Base-by-base conservation (phyloP, 1,140 invertebrate genomes). In the Saxidomus purpurata region DNA sequence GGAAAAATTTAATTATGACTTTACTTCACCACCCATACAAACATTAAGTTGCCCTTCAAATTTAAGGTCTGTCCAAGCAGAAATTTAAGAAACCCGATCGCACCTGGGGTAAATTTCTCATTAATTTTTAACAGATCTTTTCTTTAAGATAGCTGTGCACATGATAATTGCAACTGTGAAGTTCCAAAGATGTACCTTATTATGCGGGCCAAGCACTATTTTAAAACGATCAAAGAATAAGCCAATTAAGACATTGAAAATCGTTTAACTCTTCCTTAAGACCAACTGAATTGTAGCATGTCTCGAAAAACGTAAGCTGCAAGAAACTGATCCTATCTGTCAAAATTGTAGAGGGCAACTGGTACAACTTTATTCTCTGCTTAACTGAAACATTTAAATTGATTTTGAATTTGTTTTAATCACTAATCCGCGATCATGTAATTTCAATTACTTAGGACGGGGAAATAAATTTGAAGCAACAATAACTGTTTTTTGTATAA, bases 121-220 rank as follows among this genome's bases (percentile, higher is more conserved):
- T 87, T 87, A 87, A 87, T 79, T 87, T 87, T 63, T 8, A 28
- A 67, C 85, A 61, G 85, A 87, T 87, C 43, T 79, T 87, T 87
- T 77, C 71, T 87, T 87, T 28, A 59, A 87, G 71, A 79, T 76
- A 87, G 22, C 49, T 13, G n/a, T 43, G 74, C 36, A 40, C 55
- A 69, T 76, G 52, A 49, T 87, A 74, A 77, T 76, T 77, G 55
- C 38, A 49, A 63, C 59, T 77, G 52, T 63, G 31, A 55, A 61
- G 38, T 43, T 34, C n/a, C 69, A 36, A 82, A 28, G 80, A 82
- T 59, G 52, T 40, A 55, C 59, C 80, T 40, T 63, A 74, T 74
- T 85, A 49, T 85, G 71, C 11, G 36, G 25, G 34, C 25, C 47
- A 31, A 38, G 47, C 19, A 25, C 34, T 36, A 36, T 74, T 74